Percentiles rank a stretch among this genome's conserved stretches.
phyloP scores from a whole-genome alignment of 2,113 vertebrate species.

The Oxyruncus cristatus region DNA sequence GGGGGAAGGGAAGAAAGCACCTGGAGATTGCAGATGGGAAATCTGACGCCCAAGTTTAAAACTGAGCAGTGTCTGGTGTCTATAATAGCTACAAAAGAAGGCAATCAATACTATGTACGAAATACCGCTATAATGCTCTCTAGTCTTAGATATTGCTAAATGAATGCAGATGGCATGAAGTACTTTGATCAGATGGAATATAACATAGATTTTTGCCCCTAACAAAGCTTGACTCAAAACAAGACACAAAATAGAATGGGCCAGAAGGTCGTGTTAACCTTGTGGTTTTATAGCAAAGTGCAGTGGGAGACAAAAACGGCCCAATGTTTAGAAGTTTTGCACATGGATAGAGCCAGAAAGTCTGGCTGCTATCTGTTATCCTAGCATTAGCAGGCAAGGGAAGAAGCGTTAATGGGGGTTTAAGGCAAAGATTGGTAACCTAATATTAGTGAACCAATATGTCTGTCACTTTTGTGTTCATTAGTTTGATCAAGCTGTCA shows the following conservation, averaged over 20 bases:
- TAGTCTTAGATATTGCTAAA: constrained; percentile 79
- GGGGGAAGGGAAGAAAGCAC: background rate
- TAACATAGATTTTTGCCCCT: constrained; percentile 76
- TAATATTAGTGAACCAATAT: constrained; percentile 75
- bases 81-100: constrained; percentile 79
- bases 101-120: constrained; percentile 78
- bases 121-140: constrained; percentile 66
- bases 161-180: constrained; percentile 74
- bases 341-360: constrained; percentile 84
- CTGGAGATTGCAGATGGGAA: constrained; percentile 71
- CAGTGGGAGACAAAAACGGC: constrained; percentile 74
- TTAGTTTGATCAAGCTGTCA: constrained; percentile 74
- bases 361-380: constrained; percentile 83
- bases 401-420: constrained; percentile 77
- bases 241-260: constrained; percentile 62
- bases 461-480: constrained; percentile 73
- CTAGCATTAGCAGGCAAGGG: constrained; percentile 76
- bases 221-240: constrained; percentile 61
- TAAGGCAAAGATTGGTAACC: constrained; percentile 75
- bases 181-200: constrained; percentile 78
- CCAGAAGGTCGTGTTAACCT: constrained; percentile 83
- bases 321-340: constrained; percentile 78
- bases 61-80: constrained; percentile 67
- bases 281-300: constrained; percentile 84
- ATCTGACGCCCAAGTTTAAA: constrained; percentile 68